Base-by-base conservation (phyloP, 2,113 vertebrate genomes). In the Gymnocephalus cernua region DNA sequence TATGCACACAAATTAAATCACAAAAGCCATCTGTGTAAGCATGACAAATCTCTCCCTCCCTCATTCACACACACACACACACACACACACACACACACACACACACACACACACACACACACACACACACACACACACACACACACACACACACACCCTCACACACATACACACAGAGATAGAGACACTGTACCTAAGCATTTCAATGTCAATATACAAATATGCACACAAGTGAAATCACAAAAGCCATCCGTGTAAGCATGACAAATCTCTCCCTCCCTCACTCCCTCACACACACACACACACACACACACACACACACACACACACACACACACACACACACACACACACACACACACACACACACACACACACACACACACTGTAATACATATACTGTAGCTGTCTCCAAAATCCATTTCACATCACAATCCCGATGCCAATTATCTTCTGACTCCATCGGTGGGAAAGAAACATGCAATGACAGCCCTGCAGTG, bases 361-460 rank as follows among this genome's bases (percentile, higher is more conserved):
- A 56, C 68, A 29, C 79, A 68, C 77, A n/a, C 1, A 29, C 54
- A 57, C 54, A 35, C 54, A 58, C 23, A 51, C 35, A 64, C 66
- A 65, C 27, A 71, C 77, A 41, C 8, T 59, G 14, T 61, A 51
- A 82, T 58, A 79, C 48, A 78, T 66, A 78, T 73, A n/a, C n/a
- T n/a, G n/a, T n/a, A 68, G 71, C 82, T 25, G 23, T 74, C 66
- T 73, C 54, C 66, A 61, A 69, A 89, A 86, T 84, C 80, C 71
- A 89, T 85, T 83, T 80, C 65, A 85, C 77, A 79, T 88, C 77
- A 35, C 71, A 80, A 44, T 82, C 79, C 53, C 6, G n/a, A 16
- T 83, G 61, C 44, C 77, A 88, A 81, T 90, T 86, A 87, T 75
- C 56, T 81, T 59, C 44, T 51, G 73, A 84, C 83, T 77, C 73